These are phyloP conservation scores for Heliopora coerulea DNA, from an alignment of 92 coral and sea anemone species.

Conservation along the genomic window DNA sequence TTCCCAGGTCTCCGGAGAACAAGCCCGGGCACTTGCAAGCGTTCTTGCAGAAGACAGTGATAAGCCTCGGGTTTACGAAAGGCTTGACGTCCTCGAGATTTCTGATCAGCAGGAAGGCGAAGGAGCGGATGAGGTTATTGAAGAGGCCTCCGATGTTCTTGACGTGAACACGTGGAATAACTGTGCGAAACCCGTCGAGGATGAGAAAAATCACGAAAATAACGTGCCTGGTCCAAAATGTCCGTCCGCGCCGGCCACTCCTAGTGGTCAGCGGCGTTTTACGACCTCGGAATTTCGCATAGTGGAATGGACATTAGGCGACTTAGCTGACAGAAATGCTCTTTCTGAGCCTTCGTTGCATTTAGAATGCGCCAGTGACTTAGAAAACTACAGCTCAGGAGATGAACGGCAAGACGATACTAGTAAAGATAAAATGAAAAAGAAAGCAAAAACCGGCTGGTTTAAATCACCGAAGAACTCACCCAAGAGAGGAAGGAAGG, in stretches of 20 bases:
- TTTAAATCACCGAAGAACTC: too few species aligned
- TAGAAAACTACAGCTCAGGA: too few species aligned
- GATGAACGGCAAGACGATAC: too few species aligned
- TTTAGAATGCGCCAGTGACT: conserved; percentile 49
- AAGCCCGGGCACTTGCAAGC: conserved; percentile 95
- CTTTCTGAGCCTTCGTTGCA: conserved; percentile 91
- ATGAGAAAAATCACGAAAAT: background rate
- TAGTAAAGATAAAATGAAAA: too few species aligned
- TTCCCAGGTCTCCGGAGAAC: conserved; percentile 56
- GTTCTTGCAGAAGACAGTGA: conserved; percentile 75
- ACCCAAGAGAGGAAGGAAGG: too few species aligned
- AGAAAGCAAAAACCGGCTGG: too few species aligned
- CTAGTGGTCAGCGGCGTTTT: conserved; percentile 90
- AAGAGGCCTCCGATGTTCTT: conserved; percentile 50
- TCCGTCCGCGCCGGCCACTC: conserved; percentile 96
- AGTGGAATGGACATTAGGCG: conserved; percentile 55
- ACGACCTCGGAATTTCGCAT: conserved; percentile 62
- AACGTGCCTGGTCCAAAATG: conserved; percentile 43
- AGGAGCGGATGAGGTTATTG: conserved; percentile 83
- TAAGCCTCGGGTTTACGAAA: conserved; percentile 1
- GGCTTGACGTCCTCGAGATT: conserved; percentile 20
- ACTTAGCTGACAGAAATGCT: conserved; percentile 57
- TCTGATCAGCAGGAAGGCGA: conserved; percentile 59
- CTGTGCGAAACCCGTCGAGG: conserved; percentile 36
- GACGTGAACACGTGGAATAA: conserved; percentile 40